Percentiles rank a stretch among this genome's conserved stretches.
Evolutionary conservation across 2,113 vertebrate genomes (phyloP).

Genomic region (Pan paniscus): DNA sequence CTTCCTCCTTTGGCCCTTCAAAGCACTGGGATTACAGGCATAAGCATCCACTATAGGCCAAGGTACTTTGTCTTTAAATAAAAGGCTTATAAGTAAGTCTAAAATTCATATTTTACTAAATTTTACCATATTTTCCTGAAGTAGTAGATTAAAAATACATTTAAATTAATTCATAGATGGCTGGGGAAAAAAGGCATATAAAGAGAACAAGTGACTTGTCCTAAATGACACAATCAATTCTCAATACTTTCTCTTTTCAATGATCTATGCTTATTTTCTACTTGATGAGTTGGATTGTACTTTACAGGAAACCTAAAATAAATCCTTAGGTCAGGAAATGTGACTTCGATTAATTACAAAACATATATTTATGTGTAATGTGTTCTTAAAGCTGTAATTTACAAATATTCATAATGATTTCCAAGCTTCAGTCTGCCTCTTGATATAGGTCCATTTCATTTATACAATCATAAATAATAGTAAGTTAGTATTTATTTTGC

Average conservation of each 20-base stretch:
- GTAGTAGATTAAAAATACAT: not conserved
- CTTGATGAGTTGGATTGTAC: not conserved
- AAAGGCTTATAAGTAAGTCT: not conserved
- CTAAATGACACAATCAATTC: not conserved
- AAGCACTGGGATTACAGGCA: not conserved
- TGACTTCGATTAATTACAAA: constrained; percentile 11
- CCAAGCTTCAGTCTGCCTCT: constrained; percentile 32
- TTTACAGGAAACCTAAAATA: constrained; percentile 47
- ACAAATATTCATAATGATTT: constrained; percentile 10
- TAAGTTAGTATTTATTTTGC: constrained; percentile 58
- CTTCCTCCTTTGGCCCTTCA: not conserved
- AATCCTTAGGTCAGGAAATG: constrained; percentile 2
- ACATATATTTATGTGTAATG: not conserved
- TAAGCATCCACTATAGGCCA: not conserved
- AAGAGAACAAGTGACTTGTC: not conserved
- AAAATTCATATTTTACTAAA: not conserved
- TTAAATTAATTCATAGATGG: not conserved
- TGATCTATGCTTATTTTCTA: not conserved
- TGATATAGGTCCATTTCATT: constrained; percentile 50
- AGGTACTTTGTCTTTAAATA: not conserved
- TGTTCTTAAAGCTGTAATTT: not conserved
- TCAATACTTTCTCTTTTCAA: constrained; percentile 22
- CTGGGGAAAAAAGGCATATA: not conserved
- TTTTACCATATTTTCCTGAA: not conserved
- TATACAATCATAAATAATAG: constrained; percentile 52